Conservation (phyloP, 2,797 vertebrate genomes). For the Smutsia gigantea region DNA sequence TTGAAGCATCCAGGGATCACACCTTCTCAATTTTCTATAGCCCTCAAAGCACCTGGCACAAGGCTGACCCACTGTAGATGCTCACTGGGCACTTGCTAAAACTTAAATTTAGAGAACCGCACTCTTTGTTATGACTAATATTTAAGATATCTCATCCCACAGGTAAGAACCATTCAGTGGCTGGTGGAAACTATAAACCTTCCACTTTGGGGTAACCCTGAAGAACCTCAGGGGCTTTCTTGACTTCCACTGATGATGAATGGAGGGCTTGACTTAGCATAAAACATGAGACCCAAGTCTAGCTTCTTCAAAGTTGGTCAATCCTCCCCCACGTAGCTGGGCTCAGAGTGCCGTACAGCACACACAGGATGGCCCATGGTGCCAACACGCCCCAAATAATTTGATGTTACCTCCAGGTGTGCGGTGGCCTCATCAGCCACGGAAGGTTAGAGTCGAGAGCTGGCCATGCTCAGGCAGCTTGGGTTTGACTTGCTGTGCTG, state of each 20-base stretch:
- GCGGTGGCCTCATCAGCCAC: background rate
- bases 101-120: background rate
- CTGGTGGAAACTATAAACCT: background rate
- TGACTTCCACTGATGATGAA: background rate
- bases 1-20: background rate
- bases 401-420: background rate
- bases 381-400: background rate
- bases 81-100: background rate
- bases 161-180: background rate
- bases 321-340: background rate
- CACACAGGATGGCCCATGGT: background rate
- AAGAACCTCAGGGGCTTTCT: background rate
- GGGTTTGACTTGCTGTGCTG: background rate
- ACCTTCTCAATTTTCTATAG: background rate
- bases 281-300: background rate
- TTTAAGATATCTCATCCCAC: background rate
- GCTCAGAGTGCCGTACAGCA: background rate
- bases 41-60: conserved; percentile 3
- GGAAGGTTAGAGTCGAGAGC: background rate
- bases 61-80: background rate
- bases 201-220: background rate
- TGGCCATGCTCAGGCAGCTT: background rate
- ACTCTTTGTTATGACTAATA: background rate
- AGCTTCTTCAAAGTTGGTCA: background rate
- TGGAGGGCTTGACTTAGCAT: background rate